Evolutionary conservation across 2,888 invertebrate species (phyloP), one percentile per base, ranked within the genome.

Genomic region (Leucophenga montana): DNA sequence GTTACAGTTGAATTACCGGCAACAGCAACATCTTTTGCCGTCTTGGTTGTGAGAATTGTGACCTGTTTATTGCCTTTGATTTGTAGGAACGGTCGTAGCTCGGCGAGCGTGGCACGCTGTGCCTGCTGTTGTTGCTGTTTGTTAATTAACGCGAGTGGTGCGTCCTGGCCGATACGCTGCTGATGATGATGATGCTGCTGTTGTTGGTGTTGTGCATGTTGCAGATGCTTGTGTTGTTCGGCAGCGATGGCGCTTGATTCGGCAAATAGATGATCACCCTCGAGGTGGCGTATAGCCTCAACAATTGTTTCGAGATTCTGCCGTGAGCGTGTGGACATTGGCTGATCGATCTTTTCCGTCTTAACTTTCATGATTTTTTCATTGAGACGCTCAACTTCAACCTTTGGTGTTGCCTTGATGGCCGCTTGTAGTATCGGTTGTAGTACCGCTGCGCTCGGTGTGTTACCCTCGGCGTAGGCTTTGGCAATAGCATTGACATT

Each of bases 241-340:
- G 75, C 77, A 81, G 92, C 16, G 16, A 16, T 94, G 11, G 14
- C 61, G 33, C 31, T 48, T n/a, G 82, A 84, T 83, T 96, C 96
- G 75, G 94, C 92, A 89, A 97, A 97, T 86, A 97, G 90, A 88
- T 97, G 96, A 88, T 97, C 98, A 53, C 98, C 98, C 88, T 99
- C 99, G 78, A 99, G 90, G 88, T 99, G 98, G 50, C 98, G 93
- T 85, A 99, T 99, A 69, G 99, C 99, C 89, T 99, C 98, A 50
- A 99, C 97, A 78, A 99, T 98, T 14, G 98, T 98, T 89, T 99
- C 98, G 82, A 99, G 91, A 89, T 98, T 98, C 88, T 97, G 97
- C 68, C 97, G 93, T 74, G 97, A 96, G 69, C 92, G 93, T 16
- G 93, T 92, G 46, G 46, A 18, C 16, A 18, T 57, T 39, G 71